phyloP scores from a whole-genome alignment of 2,113 vertebrate genomes.

The Clinocottus analis region DNA sequence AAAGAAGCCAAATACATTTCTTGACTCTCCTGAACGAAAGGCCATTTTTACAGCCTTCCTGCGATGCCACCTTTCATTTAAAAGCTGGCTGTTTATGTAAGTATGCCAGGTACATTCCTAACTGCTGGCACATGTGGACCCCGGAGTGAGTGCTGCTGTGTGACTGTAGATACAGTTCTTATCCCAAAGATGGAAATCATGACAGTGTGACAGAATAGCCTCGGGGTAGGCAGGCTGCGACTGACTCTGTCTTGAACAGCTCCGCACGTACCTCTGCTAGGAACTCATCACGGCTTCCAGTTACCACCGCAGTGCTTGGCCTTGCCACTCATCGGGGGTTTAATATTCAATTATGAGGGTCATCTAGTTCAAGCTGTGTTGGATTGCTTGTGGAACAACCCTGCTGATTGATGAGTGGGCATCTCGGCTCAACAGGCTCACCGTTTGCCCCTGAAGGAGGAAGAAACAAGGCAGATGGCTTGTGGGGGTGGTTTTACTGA shows the following conservation, averaged over 20 bases:
- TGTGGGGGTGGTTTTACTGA: constrained; percentile 53
- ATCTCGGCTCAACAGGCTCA: constrained; percentile 45
- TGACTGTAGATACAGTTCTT: constrained; percentile 28
- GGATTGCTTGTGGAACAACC: constrained; percentile 46
- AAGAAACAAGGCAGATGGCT: constrained; percentile 63
- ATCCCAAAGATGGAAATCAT: constrained; percentile 50
- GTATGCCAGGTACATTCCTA: constrained; percentile 27
- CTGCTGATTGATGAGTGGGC: constrained; percentile 59
- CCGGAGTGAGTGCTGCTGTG: constrained; percentile 23
- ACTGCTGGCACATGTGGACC: constrained; percentile 29
- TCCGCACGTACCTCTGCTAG: constrained; percentile 20
- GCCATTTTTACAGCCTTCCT: not conserved
- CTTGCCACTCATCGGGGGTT: constrained; percentile 60
- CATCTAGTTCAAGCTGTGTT: constrained; percentile 62
- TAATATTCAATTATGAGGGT: constrained; percentile 73
- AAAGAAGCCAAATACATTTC: constrained; percentile 10
- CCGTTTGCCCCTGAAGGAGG: constrained; percentile 50
- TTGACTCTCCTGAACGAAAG: constrained; percentile 19
- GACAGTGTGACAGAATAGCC: constrained; percentile 59
- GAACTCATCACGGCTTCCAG: constrained; percentile 41
- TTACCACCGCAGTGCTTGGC: constrained; percentile 25
- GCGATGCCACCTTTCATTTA: constrained; percentile 24
- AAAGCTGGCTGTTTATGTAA: constrained; percentile 24
- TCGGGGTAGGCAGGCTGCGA: constrained; percentile 22
- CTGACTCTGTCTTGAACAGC: constrained; percentile 9